Evolutionary conservation across 2,797 vertebrate species (phyloP).

Genomic region (Carcharodon carcharias): DNA sequence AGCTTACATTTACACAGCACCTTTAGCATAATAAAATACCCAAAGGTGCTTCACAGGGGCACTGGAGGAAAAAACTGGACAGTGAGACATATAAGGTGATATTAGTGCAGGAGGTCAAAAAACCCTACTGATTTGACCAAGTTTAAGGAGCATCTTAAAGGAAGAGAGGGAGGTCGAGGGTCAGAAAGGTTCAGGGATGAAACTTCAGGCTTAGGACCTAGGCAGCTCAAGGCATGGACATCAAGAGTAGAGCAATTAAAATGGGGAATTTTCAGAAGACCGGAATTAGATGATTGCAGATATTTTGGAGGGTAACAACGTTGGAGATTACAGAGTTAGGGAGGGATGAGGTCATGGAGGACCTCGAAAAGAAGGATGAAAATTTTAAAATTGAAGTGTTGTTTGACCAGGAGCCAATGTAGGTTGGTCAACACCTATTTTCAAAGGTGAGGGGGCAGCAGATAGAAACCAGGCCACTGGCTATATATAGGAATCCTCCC

Average conservation of each 20-base stretch:
- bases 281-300: neutral
- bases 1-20: too few relatives aligned
- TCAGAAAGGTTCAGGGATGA: neutral
- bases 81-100: too few relatives aligned
- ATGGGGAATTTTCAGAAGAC: neutral
- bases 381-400: neutral
- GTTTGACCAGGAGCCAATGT: neutral
- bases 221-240: neutral
- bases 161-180: neutral
- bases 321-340: neutral
- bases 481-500: neutral
- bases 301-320: neutral
- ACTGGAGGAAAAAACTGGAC: too few relatives aligned
- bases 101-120: too few relatives aligned
- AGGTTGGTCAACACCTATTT: too few relatives aligned
- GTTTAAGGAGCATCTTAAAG: neutral
- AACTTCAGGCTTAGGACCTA: neutral
- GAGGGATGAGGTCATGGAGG: neutral
- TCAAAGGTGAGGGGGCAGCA: neutral
- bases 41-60: too few relatives aligned
- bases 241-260: neutral
- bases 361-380: neutral
- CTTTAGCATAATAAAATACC: too few relatives aligned
- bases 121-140: too few relatives aligned
- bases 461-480: neutral